phyloP scores from a whole-genome alignment of 92 coral and sea anemone genomes.

The Siderastrea siderea region DNA sequence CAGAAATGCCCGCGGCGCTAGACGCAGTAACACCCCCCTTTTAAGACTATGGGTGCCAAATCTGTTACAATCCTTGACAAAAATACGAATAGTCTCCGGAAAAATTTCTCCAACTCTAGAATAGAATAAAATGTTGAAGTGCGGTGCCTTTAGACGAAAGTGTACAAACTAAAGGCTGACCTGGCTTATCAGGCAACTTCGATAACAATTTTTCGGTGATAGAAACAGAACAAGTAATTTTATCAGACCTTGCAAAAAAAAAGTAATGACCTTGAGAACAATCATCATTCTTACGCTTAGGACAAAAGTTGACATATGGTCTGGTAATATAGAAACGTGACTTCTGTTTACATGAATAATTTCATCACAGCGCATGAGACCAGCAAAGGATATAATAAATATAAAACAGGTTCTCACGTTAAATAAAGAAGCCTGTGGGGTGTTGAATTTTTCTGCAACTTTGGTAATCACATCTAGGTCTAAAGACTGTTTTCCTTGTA shows the following conservation, averaged over 20 bases:
- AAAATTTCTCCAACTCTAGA: slow-evolving; percentile 16
- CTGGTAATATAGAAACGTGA: too few relatives aligned
- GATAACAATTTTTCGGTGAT: slow-evolving; percentile 32
- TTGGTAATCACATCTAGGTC: too few relatives aligned
- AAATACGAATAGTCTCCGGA: slow-evolving; percentile 3
- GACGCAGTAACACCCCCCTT: slow-evolving; percentile 52
- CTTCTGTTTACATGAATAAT: too few relatives aligned
- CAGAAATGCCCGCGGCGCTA: slow-evolving; percentile 24
- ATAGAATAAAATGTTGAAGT: background rate
- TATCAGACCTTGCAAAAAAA: too few relatives aligned
- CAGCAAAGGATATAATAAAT: too few relatives aligned
- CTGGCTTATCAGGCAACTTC: background rate
- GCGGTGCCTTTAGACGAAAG: too few relatives aligned
- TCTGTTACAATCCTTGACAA: slow-evolving; percentile 31
- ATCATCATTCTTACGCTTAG: slow-evolving; percentile 32
- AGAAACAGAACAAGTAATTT: slow-evolving; percentile 44
- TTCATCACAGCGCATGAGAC: too few relatives aligned
- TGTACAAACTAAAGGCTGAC: background rate
- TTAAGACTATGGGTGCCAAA: slow-evolving; percentile 59
- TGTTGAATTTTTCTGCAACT: too few relatives aligned
- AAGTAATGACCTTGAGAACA: too few relatives aligned
- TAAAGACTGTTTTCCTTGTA: too few relatives aligned
- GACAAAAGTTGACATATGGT: slow-evolving; percentile 32
- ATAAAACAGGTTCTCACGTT: too few relatives aligned
- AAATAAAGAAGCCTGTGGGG: too few relatives aligned